Evolutionary conservation across 1,140 invertebrate genomes (phyloP), one percentile per base, ranked within the genome.

Genomic region (Spodoptera litura): DNA sequence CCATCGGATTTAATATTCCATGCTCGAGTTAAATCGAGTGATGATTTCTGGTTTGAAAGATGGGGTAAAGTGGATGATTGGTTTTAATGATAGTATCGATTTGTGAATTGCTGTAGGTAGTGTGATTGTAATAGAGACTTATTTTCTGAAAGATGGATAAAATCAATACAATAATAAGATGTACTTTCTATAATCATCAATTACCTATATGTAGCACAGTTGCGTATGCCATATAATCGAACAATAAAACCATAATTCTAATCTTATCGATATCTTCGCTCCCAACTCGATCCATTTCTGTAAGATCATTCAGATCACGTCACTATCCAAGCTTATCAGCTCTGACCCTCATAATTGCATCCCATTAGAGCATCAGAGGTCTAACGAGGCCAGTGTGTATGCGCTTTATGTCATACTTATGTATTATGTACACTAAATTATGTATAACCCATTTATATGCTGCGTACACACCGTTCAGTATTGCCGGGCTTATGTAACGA

Each of bases 271-370:
- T 55, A n/a, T 55, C 52, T 55, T 55, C 13, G 52, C 52, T 55
- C 4, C 52, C 52, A 55, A 44, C 52, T 55, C 20, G 31, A 59
- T 73, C 15, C 8, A 12, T 61, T 59, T 61, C 12, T 25, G n/a
- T 31, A 72, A 15, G 20, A 56, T 61, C 15, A 73, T 49, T 73
- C 55, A 61, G 27, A 44, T 61, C 71, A 73, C 71, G 71, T 61
- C 38, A 49, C 55, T 59, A 59, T 73, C 55, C n/a, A 44, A 49
- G 81, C 82, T 87, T 87, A 87, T 88, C 87, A 87, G 80, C 20
- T 82, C 70, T 76, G 75, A 83, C 78, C 83, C 70, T 82, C 82
- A 84, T 87, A 88, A 85, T 87, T 86, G 86, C 85, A 87, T 87
- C 80, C 81, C 68, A 87, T 85, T 87, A 85, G 84, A 85, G 66